Percentiles rank a stretch among this genome's conserved stretches.
These are phyloP conservation scores for Murina feae DNA, from an alignment of 2,113 vertebrate species.

Conservation along the genomic window DNA sequence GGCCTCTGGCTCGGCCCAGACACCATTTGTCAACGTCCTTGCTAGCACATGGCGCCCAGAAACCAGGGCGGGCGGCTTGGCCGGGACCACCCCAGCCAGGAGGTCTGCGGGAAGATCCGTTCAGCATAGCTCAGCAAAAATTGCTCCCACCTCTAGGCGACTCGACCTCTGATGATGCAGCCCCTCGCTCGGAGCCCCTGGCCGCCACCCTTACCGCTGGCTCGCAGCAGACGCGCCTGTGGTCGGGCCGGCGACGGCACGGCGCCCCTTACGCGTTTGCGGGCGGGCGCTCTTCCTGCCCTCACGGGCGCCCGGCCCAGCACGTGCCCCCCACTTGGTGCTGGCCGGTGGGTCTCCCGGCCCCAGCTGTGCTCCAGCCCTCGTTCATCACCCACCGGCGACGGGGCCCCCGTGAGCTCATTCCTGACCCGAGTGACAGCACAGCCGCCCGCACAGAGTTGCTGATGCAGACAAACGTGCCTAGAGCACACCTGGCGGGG, in stretches of 20 bases:
- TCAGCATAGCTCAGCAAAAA: constrained; percentile 45
- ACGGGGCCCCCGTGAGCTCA: fast-evolving
- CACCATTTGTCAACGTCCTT: constrained; percentile 65
- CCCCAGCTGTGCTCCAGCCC: not conserved
- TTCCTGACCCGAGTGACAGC: fast-evolving
- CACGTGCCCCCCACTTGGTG: not conserved
- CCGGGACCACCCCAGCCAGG: constrained; percentile 27
- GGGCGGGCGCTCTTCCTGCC: constrained; percentile 21
- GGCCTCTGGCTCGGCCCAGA: constrained; percentile 16
- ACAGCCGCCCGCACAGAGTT: fast-evolving
- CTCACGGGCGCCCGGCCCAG: not conserved
- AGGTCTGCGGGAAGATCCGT: constrained; percentile 38
- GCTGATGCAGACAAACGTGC: fast-evolving
- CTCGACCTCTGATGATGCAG: not conserved
- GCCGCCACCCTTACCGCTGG: constrained; percentile 48
- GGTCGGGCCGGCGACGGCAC: constrained; percentile 31
- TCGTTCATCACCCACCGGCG: not conserved
- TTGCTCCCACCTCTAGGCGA: not conserved
- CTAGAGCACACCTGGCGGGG: fast-evolving
- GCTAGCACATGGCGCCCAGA: constrained; percentile 63
- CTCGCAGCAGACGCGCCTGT: constrained; percentile 35
- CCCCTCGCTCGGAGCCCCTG: constrained; percentile 24
- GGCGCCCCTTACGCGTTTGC: constrained; percentile 45
- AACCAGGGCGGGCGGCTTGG: constrained; percentile 28
- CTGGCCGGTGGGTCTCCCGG: not conserved